phyloP scores from a whole-genome alignment of 2,113 vertebrate species.

The Eurystomus gularis region DNA sequence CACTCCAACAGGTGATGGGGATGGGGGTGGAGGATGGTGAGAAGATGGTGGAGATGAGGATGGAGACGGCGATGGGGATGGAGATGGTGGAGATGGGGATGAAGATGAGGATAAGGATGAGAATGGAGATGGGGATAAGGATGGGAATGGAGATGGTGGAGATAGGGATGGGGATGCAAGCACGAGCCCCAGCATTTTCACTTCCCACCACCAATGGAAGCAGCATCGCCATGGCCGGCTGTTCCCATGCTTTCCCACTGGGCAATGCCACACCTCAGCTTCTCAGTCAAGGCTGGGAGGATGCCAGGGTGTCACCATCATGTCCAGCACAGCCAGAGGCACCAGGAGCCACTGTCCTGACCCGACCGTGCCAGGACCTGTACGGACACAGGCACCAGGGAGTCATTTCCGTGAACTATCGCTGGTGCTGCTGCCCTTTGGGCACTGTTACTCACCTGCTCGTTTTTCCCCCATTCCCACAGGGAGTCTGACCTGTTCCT shows the following conservation, averaged over 20 bases:
- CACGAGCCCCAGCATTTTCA: neutral
- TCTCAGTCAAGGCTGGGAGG: fast-evolving
- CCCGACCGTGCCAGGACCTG: neutral
- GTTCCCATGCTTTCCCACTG: neutral
- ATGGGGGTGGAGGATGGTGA: fast-evolving
- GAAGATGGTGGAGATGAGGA: neutral
- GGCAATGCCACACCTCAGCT: neutral
- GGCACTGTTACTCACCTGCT: neutral
- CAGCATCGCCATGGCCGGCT: fast-evolving
- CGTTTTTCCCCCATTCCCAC: neutral
- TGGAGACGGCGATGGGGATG: fast-evolving
- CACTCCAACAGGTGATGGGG: conserved; percentile 72
- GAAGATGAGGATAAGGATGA: neutral
- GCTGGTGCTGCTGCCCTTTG: neutral
- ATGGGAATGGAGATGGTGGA: neutral
- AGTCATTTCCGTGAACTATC: neutral
- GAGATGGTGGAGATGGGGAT: neutral
- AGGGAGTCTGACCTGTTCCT: conserved; percentile 92
- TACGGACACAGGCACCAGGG: neutral
- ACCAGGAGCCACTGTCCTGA: fast-evolving
- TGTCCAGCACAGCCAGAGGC: fast-evolving
- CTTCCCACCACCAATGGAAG: neutral
- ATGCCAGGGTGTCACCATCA: neutral
- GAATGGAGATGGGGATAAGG: too few relatives aligned
- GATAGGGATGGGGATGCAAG: too few relatives aligned